Evolutionary conservation across 2,113 vertebrate genomes (phyloP).

Genomic region (Caranx melampygus): DNA sequence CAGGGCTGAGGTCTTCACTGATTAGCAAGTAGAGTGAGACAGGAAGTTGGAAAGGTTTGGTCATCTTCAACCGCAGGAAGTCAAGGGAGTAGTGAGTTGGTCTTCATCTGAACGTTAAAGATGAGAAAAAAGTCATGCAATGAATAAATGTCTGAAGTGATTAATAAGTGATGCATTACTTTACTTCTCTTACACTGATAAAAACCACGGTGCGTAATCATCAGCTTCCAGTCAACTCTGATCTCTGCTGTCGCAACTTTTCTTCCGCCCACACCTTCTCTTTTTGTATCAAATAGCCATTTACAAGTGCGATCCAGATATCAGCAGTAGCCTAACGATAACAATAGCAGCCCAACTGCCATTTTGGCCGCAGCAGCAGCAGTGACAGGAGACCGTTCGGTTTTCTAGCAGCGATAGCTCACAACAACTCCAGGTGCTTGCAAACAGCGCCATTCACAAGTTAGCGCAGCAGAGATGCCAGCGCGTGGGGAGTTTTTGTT

Average conservation of each 20-base stretch:
- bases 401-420: slow-evolving; percentile 9
- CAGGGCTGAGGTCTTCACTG: not conserved
- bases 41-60: slow-evolving; percentile 2
- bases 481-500: slow-evolving; percentile 5
- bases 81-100: not conserved
- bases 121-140: too few species aligned
- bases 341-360: slow-evolving; percentile 27
- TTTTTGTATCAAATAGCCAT: slow-evolving; percentile 16
- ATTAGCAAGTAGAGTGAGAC: not conserved
- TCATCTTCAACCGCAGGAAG: slow-evolving; percentile 6
- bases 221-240: not conserved
- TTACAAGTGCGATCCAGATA: slow-evolving; percentile 5
- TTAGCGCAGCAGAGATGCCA: slow-evolving; percentile 9
- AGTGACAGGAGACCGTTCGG: slow-evolving; percentile 4
- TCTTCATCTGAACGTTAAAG: not conserved
- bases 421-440: slow-evolving; percentile 35
- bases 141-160: not conserved
- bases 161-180: not conserved
- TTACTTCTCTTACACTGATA: not conserved
- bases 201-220: not conserved
- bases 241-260: not conserved
- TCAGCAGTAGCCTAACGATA: not conserved
- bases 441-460: not conserved
- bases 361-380: slow-evolving; percentile 26
- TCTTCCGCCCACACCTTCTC: not conserved